Base-by-base conservation (phyloP, 2,888 invertebrate genomes). In the Drosophila prolongata region DNA sequence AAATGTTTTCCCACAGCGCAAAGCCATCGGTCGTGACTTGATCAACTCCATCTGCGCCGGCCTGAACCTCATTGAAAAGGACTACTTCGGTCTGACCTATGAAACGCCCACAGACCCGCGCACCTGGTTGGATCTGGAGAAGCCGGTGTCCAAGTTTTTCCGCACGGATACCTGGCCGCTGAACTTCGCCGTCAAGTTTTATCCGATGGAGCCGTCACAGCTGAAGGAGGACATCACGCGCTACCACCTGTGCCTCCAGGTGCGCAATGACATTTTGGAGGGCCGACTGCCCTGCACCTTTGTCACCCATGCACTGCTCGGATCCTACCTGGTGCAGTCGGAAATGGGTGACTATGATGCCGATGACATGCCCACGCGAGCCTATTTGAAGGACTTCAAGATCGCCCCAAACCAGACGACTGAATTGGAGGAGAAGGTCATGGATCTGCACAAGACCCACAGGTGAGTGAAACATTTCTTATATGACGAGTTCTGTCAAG, bases 161-260 rank as follows among this genome's bases (percentile, higher is more conserved):
- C 97, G 97, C 94, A 95, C 97, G 90, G 97, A 97, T 90, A 97
- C 98, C 16, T 99, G 98, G 98, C 95, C 95, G 87, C 95, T 99
- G 91, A 95, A 95, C 85, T 99, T 99, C 92, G 97, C 98, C 91
- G 98, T 99, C 67, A 99, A 99, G 93, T 99, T 99, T 94, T 99
- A 99, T 93, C 99, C 99, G 3, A 98, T 99, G 57, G 99, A 99
- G 92, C 99, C 99, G 13, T 96, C 98, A 19, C 97, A 97, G 92
- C 93, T 99, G 75, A 97, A 97, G 91, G 98, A 98, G 92, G 98
- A 98, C 90, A 96, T 98, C 79, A 98, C 98, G 11, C 95, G 97
- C 87, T 99, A 99, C 93, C 98, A 98, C 91, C 94, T 99, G 59
- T 98, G 98, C 92, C 94, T 99, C 83, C 99, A 99, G 92, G 96